phyloP scores from a whole-genome alignment of 1,140 invertebrate species.

The Chironomus striatipennis region DNA sequence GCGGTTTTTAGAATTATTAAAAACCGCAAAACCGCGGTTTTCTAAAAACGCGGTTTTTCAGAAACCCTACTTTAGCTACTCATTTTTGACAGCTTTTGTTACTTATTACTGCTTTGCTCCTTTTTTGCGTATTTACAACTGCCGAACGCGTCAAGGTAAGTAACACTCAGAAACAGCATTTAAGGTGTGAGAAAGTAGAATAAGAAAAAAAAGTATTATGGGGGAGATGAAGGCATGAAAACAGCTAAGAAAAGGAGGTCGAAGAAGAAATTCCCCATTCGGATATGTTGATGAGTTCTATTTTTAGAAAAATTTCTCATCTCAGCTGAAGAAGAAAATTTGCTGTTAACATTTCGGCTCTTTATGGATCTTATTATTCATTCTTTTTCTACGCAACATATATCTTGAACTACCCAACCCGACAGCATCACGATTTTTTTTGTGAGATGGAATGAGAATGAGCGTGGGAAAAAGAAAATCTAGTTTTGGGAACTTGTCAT shows the following conservation, averaged over 20 bases:
- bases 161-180: background rate
- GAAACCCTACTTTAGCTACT: background rate
- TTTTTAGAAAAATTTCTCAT: constrained; percentile 21
- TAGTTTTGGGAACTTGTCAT: too few relatives aligned
- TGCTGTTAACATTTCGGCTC: background rate
- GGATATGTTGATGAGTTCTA: constrained; percentile 14
- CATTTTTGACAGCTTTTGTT: background rate
- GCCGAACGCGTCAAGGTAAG: background rate
- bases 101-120: background rate
- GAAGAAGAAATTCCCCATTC: background rate
- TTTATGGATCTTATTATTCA: background rate
- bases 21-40: too few relatives aligned
- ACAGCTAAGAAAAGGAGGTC: background rate
- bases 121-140: constrained; percentile 1
- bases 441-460: background rate
- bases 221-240: background rate
- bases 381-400: background rate
- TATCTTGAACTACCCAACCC: background rate
- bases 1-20: too few relatives aligned
- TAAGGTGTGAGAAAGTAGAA: background rate
- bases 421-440: background rate
- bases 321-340: background rate
- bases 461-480: background rate
- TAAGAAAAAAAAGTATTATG: background rate
- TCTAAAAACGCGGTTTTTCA: too few relatives aligned